Base-by-base conservation (phyloP, 2,888 invertebrate genomes). In the Dione juno region DNA sequence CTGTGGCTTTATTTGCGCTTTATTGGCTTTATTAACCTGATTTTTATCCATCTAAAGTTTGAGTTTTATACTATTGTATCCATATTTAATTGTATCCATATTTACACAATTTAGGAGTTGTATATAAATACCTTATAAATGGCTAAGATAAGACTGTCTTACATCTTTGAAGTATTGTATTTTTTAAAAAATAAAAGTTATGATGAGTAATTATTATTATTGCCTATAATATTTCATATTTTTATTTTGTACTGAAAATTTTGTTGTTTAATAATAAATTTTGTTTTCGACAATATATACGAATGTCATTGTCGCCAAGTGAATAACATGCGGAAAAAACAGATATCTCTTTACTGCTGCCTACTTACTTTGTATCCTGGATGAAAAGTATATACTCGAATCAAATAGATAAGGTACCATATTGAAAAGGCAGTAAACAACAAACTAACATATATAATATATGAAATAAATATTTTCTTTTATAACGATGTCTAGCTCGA, bases 281-380 rank as follows among this genome's bases (percentile, higher is more conserved):
- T 10, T 54, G 5, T 54, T 54, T 54, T 9, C 10, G n/a, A 1
- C 54, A 14, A 28, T 8, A 37, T 3, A 1, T 11, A 5, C 16
- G 16, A 37, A 54, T 10, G 37, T 57, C 37, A 40, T 7, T 35
- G 61, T 45, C 21, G 45, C 9, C 19, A 14, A 19, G 28, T 14
- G 21, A 48, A 58, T 50, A 67, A 58, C 48, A 66, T 37, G 35
- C 37, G 67, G 67, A 67, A 61, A 64, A 69, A 69, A 69, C 64
- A 57, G 8, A 64, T 45, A 63, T 69, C 37, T 45, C 45, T 45
- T 28, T 28, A 61, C 21, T 10, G 45, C 43, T 61, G n/a, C 21
- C 43, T n/a, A n/a, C 43, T n/a, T 45, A 35, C 16, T 63, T 3
- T 53, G 40, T 50, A 7, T 35, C 1, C 13, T 35, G 43, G 37